A percentile compares a stretch with the other conserved stretches of the same genome.
These are phyloP conservation scores for Centropus bengalensis DNA, from an alignment of 2,113 vertebrate species.

Conservation along the genomic window DNA sequence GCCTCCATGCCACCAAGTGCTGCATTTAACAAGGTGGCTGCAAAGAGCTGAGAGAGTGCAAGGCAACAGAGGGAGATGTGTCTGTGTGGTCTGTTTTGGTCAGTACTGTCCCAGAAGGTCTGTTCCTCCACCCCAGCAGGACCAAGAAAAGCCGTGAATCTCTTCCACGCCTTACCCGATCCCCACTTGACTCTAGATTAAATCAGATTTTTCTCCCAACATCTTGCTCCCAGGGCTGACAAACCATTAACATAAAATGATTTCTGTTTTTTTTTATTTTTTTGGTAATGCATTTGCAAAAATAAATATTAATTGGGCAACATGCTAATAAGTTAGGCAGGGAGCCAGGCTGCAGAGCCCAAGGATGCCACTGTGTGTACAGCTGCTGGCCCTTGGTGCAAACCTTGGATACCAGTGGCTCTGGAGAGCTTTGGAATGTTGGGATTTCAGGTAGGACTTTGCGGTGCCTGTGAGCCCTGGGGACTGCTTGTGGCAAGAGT, in stretches of 20 bases:
- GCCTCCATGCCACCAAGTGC: background rate
- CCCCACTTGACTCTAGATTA: background rate
- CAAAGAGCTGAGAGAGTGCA: background rate
- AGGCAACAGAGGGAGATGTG: background rate
- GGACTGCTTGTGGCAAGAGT: background rate
- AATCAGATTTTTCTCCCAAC: background rate
- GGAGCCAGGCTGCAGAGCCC: background rate
- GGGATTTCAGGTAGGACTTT: background rate
- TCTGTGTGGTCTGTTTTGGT: background rate
- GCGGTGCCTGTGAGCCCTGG: background rate
- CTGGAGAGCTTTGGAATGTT: background rate
- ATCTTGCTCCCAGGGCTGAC: rapidly evolving
- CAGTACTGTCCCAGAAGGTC: background rate
- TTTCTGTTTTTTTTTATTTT: background rate
- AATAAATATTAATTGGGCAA: background rate
- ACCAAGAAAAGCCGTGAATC: background rate
- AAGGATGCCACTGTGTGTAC: background rate
- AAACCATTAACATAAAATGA: background rate
- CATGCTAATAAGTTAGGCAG: background rate
- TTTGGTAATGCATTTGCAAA: background rate
- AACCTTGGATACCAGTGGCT: background rate
- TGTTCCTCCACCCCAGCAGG: background rate
- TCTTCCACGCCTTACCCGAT: background rate
- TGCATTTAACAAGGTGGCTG: background rate
- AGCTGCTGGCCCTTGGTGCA: background rate